These are phyloP conservation scores for Xylophagus ater DNA, from an alignment of 2,888 invertebrate species.

Conservation along the genomic window DNA sequence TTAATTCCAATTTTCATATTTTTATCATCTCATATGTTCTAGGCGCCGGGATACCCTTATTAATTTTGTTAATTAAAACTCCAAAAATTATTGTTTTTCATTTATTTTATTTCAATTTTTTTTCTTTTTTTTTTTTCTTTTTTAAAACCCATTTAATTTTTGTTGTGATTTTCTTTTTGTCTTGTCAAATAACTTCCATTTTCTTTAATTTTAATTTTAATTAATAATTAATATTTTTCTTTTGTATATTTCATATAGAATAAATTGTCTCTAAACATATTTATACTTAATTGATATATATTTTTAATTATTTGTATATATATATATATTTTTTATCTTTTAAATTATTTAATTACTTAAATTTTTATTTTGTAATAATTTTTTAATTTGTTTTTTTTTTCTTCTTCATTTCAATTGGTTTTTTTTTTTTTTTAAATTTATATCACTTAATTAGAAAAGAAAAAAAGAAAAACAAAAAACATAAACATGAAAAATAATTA, in stretches of 20 bases:
- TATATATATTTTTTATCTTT: slow-evolving; percentile 4
- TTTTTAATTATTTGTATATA: slow-evolving; percentile 6
- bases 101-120: slow-evolving; percentile 7
- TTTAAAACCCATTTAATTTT: too few species aligned
- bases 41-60: too few species aligned
- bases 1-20: too few species aligned
- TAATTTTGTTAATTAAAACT: background rate
- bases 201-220: slow-evolving; percentile 16
- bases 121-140: slow-evolving; percentile 5
- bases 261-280: slow-evolving; percentile 15
- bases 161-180: background rate
- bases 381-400: slow-evolving; percentile 12
- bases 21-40: too few species aligned
- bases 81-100: slow-evolving; percentile 8
- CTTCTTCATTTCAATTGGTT: slow-evolving; percentile 6
- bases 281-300: slow-evolving; percentile 9
- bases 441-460: slow-evolving; percentile 1
- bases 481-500: too few species aligned
- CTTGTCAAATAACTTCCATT: background rate
- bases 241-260: slow-evolving; percentile 12
- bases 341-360: slow-evolving; percentile 1
- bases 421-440: slow-evolving; percentile 12
- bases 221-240: slow-evolving; percentile 8
- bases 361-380: background rate
- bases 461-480: slow-evolving; percentile 1